These are phyloP conservation scores for Lanistes nyassanus DNA, from an alignment of 1,140 invertebrate species.

Conservation along the genomic window DNA sequence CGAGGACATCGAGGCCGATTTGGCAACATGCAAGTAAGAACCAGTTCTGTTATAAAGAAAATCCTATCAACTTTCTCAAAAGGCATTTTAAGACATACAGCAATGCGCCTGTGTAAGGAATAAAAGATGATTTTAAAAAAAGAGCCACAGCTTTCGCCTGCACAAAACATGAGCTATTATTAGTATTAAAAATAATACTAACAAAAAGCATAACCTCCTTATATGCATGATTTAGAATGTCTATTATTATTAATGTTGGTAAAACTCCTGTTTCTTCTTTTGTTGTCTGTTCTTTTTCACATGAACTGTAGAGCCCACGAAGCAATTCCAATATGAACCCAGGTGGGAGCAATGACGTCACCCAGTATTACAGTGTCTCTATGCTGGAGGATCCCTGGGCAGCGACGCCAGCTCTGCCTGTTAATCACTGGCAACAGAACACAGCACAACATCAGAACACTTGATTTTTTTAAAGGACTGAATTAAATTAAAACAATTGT, in stretches of 20 bases:
- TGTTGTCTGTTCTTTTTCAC: neutral
- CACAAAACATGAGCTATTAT: too few relatives aligned
- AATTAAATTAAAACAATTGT: neutral
- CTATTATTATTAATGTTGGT: too few relatives aligned
- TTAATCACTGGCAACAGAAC: conserved; percentile 21
- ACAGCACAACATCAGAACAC: neutral
- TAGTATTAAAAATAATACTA: too few relatives aligned
- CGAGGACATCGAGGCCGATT: neutral
- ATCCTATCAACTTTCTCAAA: too few relatives aligned
- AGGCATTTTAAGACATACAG: too few relatives aligned
- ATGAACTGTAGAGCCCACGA: conserved; percentile 36
- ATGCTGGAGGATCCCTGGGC: conserved; percentile 57
- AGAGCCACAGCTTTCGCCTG: too few relatives aligned
- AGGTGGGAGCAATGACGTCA: conserved; percentile 48
- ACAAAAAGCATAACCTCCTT: neutral
- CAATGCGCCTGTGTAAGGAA: too few relatives aligned
- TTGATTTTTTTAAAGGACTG: neutral
- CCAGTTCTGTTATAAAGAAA: too few relatives aligned
- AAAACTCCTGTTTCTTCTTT: too few relatives aligned
- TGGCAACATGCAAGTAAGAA: neutral
- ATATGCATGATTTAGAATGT: neutral
- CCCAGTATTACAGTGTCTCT: conserved; percentile 45
- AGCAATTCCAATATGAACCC: conserved; percentile 37
- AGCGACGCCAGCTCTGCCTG: conserved; percentile 37
- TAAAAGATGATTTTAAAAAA: too few relatives aligned